Evolutionary conservation across 2,888 invertebrate genomes (phyloP), one percentile per base, ranked within the genome.

Genomic region (Hypena proboscidalis): DNA sequence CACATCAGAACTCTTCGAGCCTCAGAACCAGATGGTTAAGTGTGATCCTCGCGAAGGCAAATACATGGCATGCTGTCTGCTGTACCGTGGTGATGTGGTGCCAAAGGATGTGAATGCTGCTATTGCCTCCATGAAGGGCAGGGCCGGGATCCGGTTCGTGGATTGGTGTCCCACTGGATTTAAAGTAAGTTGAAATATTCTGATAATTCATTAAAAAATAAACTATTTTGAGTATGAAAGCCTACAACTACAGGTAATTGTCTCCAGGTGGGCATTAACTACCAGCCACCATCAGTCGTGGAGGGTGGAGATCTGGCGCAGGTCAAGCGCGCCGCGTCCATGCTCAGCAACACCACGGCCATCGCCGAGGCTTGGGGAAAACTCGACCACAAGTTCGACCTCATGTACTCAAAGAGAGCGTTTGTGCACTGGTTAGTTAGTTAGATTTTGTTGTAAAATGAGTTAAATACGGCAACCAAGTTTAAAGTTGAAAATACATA

Each of bases 131-230:
- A 95, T 97, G 91, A 96, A 96, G 80, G 93, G 93, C 0, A 93
- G 95, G 59, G 93, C 94, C 63, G 92, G 93, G 34, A 95, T 98
- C 38, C 94, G 96, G 55, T 98, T 98, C 73, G 97, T 98, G n/a
- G 97, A 97, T 74, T 97, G 97, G 97, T 97, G 97, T 77, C 97
- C 97, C 1, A 97, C 97, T 4, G 97, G 98, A 0, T 97, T 97
- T 77, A 97, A 97, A 90, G 95, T 95, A 1, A 35, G 26, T 17
- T 9, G 3, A 1, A 23, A 23, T 23, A 6, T n/a, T 5, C 7
- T 7, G 2, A 25, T 7, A 3, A 25, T 6, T 9, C 8, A 9
- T 23, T 2, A 9, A 8, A 11, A 13, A 0, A 13, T 13, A 13
- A 7, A 26, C 0, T 0, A 20, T n/a, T 29, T 25, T n/a, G n/a